Conservation (phyloP, 2,888 invertebrate species). For the Tryphoninae sp. region DNA sequence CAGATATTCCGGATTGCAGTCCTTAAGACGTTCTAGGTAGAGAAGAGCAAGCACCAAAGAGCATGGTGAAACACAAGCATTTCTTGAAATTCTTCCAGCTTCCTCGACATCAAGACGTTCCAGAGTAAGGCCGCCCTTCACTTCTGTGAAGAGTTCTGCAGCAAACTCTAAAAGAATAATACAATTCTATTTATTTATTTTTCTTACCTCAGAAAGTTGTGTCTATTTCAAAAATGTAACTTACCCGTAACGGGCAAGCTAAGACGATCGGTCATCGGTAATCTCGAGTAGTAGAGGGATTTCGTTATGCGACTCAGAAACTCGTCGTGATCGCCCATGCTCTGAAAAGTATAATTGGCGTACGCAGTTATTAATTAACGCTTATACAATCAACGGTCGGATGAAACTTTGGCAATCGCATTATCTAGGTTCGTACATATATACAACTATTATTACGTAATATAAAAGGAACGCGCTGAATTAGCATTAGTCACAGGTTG, state of each 20-base stretch:
- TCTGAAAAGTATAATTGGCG: slow-evolving; percentile 79
- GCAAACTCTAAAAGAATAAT: slow-evolving; percentile 87
- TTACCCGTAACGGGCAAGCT: slow-evolving; percentile 92
- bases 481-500: slow-evolving; percentile 40
- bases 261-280: slow-evolving; percentile 87
- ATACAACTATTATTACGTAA: slow-evolving; percentile 32
- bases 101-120: slow-evolving; percentile 90
- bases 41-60: slow-evolving; percentile 95
- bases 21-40: slow-evolving; percentile 94
- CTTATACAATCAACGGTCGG: slow-evolving; percentile 6
- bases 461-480: neutral
- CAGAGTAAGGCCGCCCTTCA: slow-evolving; percentile 88
- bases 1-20: slow-evolving; percentile 91
- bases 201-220: neutral
- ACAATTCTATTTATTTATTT: slow-evolving; percentile 46
- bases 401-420: slow-evolving; percentile 15
- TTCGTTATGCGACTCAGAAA: slow-evolving; percentile 92
- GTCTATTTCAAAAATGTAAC: slow-evolving; percentile 69
- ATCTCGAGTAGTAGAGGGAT: slow-evolving; percentile 93
- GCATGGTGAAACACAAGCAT: slow-evolving; percentile 94
- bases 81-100: slow-evolving; percentile 89
- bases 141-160: slow-evolving; percentile 91
- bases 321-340: slow-evolving; percentile 87
- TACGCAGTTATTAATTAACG: slow-evolving; percentile 12
- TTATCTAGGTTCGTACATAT: slow-evolving; percentile 36